These are phyloP conservation scores for Plebejus anna DNA, from an alignment of 2,888 invertebrate genomes.

Conservation along the genomic window DNA sequence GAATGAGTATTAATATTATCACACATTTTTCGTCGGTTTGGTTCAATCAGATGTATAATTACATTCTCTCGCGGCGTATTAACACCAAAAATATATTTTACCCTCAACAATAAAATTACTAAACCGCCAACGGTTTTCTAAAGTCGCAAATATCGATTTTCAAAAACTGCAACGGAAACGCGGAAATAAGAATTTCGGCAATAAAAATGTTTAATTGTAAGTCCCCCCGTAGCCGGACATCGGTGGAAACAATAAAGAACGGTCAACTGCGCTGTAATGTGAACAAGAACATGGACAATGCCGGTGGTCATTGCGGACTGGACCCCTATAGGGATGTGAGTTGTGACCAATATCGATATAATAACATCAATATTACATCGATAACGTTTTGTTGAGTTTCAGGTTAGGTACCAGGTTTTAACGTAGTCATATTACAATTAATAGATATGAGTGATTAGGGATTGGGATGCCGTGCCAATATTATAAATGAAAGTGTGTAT, in stretches of 20 bases:
- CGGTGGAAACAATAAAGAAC: constrained; percentile 79
- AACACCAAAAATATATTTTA: no score
- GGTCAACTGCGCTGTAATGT: constrained; percentile 78
- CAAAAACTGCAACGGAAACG: not conserved
- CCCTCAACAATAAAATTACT: no score
- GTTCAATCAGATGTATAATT: no score
- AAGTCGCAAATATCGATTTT: not conserved
- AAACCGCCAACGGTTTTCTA: not conserved
- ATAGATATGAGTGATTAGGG: no score
- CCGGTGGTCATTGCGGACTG: constrained; percentile 64
- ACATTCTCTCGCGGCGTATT: no score
- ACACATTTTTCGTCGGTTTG: no score
- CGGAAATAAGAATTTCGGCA: constrained; percentile 49
- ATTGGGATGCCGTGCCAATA: no score
- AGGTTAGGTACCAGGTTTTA: no score
- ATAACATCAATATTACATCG: constrained; percentile 13
- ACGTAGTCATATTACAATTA: no score
- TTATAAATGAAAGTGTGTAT: no score
- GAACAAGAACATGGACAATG: constrained; percentile 77
- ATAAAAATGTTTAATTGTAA: constrained; percentile 67
- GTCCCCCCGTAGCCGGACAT: constrained; percentile 74
- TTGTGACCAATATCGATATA: constrained; percentile 46
- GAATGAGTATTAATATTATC: no score
- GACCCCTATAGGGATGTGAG: constrained; percentile 45
- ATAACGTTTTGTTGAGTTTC: not conserved